Evolutionary conservation across 37 sponge, comb jelly and placozoan genomes (phyloP), one percentile per base, ranked within the genome.

Genomic region (Aplysina aerophoba): DNA sequence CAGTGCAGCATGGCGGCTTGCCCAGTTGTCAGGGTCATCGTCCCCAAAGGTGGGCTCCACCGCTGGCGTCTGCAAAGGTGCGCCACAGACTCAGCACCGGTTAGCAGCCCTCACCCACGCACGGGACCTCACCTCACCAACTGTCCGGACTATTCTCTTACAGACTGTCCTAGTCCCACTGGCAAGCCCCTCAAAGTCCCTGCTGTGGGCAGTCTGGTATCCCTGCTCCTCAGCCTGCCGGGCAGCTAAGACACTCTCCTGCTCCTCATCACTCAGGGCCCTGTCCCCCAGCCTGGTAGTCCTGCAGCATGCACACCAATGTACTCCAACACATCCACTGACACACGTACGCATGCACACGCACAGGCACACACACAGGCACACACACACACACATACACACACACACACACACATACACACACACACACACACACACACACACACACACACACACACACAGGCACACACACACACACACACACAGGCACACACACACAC

Each of bases 341-440:
- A 72, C 83, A 82, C 83, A 82, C 83, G 59, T 64, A 59, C 62
- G 59, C 83, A 82, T 64, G 59, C 83, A 82, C 83, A 58, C 83
- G 59, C 83, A 82, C 83, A 82, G 64, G 59, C 83, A 82, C 83
- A 82, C 83, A 59, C 83, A 82, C 83, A 58, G 6, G 17, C n/a
- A 58, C 41, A 81, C 27, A 55, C 59, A 27, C 28, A 58, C 60
- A 81, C 28, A 0, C 16, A 81, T 33, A 56, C 80, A 55, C 0
- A 25, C 50, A 44, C 50, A 44, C n/a, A n/a, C n/a, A 72, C 83
- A 82, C 83, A 82, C 83, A 82, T 64, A 59, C 62, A 59, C 83
- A 82, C 83, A 82, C 83, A 82, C 83, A 58, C 83, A 82, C 83
- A 82, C 83, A 82, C 83, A 82, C 83, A 82, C 83, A 82, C 83